These are phyloP conservation scores for Nautilus pompilius DNA, from an alignment of 1,140 invertebrate genomes.

Conservation along the genomic window DNA sequence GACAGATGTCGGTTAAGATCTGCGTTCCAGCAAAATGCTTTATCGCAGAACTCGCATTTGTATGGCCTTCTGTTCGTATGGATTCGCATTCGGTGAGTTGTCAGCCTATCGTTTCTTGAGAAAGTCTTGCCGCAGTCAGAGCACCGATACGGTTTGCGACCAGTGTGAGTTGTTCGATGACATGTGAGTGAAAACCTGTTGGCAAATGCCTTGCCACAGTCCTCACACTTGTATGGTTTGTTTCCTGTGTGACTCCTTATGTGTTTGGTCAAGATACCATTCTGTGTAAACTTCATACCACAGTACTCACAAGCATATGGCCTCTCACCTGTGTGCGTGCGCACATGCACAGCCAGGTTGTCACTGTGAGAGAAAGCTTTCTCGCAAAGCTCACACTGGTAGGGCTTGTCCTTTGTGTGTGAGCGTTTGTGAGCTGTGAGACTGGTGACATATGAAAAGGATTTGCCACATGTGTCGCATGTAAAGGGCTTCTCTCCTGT, in stretches of 20 bases:
- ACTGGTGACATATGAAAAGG: constrained; percentile 88
- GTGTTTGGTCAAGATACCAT: constrained; percentile 32
- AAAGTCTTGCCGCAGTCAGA: constrained; percentile 14
- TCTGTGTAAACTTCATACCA: constrained; percentile 17
- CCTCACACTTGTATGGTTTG: constrained; percentile 5
- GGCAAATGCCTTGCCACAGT: constrained; percentile 7
- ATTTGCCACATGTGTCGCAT: constrained; percentile 56
- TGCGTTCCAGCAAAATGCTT: constrained; percentile 77
- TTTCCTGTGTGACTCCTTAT: constrained; percentile 11
- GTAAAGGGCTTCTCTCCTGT: constrained; percentile 55
- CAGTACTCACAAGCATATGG: constrained; percentile 14
- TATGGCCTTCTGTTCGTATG: constrained; percentile 16
- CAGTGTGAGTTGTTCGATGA: constrained; percentile 49
- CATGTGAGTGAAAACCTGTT: too few relatives aligned
- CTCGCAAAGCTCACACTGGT: constrained; percentile 22
- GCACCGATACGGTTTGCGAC: constrained; percentile 15
- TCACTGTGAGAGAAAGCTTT: constrained; percentile 13
- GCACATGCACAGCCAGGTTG: constrained; percentile 11
- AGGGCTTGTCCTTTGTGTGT: constrained; percentile 74
- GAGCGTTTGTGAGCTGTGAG: constrained; percentile 87
- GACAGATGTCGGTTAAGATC: constrained; percentile 97
- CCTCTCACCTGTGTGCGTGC: constrained; percentile 16
- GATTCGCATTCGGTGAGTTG: constrained; percentile 16
- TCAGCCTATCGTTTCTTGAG: constrained; percentile 36
- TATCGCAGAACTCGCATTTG: constrained; percentile 15